Conservation (phyloP, 1,140 invertebrate species). For the Drosophila ironensis region DNA sequence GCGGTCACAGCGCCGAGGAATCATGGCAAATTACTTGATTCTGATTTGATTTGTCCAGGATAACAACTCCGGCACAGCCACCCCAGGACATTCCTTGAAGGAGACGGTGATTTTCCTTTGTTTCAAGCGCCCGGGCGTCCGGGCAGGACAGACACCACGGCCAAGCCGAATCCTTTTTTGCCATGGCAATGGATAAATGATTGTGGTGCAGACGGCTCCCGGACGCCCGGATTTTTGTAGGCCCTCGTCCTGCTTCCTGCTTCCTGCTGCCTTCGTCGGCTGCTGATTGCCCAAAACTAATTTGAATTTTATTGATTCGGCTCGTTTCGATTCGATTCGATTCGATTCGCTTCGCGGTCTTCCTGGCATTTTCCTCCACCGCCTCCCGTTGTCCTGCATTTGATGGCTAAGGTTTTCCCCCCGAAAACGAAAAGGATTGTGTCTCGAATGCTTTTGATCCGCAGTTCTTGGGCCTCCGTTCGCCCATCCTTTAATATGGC, state of each 20-base stretch:
- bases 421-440: constrained; percentile 55
- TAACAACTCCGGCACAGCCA: constrained; percentile 34
- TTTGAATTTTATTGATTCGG: constrained; percentile 80
- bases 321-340: constrained; percentile 21
- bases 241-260: neutral
- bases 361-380: neutral
- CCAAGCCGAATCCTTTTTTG: constrained; percentile 56
- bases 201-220: constrained; percentile 41
- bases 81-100: constrained; percentile 1
- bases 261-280: neutral
- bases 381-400: neutral
- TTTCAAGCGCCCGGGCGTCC: constrained; percentile 55
- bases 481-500: constrained; percentile 31
- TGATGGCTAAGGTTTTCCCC: constrained; percentile 8
- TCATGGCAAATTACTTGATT: constrained; percentile 77
- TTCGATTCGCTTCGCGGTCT: constrained; percentile 53
- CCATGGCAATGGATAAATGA: constrained; percentile 73
- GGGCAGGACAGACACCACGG: constrained; percentile 38
- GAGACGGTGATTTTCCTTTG: constrained; percentile 39
- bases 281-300: constrained; percentile 75
- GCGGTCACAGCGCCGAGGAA: constrained; percentile 69
- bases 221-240: constrained; percentile 19
- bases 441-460: constrained; percentile 40
- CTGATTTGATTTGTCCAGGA: constrained; percentile 77
- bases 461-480: neutral